Conservation (phyloP, 2,113 vertebrate genomes). For the Odontesthes bonariensis region DNA sequence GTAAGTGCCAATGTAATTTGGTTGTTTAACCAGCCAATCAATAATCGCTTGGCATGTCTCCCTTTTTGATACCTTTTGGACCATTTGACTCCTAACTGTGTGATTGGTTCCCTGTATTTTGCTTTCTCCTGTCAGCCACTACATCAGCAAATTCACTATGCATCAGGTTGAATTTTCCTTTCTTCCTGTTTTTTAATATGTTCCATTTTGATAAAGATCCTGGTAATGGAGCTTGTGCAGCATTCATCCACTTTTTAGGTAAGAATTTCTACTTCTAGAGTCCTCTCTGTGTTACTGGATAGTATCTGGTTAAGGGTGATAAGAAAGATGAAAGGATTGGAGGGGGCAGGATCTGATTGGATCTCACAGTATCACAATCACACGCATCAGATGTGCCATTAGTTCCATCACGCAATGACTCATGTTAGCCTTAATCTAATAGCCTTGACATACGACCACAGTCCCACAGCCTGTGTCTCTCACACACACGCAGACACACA, state of each 20-base stretch:
- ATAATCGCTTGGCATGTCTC: constrained; percentile 47
- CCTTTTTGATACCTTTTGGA: constrained; percentile 34
- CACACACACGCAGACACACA: too few species aligned
- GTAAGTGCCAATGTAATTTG: constrained; percentile 45
- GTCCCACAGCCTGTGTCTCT: constrained; percentile 40
- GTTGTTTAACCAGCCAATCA: constrained; percentile 57
- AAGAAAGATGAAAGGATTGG: constrained; percentile 38
- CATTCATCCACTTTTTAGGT: constrained; percentile 46
- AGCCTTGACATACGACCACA: constrained; percentile 27
- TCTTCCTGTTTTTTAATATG: constrained; percentile 21
- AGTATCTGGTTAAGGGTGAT: constrained; percentile 30
- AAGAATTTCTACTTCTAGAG: constrained; percentile 33
- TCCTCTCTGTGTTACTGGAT: constrained; percentile 23
- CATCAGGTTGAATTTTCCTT: constrained; percentile 12
- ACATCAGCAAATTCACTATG: constrained; percentile 32
- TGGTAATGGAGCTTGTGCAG: constrained; percentile 22
- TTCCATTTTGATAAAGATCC: constrained; percentile 27
- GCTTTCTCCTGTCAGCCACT: constrained; percentile 23
- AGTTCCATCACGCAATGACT: constrained; percentile 54
- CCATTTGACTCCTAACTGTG: constrained; percentile 32
- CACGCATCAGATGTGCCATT: constrained; percentile 55
- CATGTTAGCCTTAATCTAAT: constrained; percentile 61
- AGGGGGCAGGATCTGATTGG: constrained; percentile 37
- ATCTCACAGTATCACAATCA: constrained; percentile 51
- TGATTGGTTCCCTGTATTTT: constrained; percentile 16